Conservation (phyloP, 2,797 vertebrate genomes). For the Sarcophilus harrisii region DNA sequence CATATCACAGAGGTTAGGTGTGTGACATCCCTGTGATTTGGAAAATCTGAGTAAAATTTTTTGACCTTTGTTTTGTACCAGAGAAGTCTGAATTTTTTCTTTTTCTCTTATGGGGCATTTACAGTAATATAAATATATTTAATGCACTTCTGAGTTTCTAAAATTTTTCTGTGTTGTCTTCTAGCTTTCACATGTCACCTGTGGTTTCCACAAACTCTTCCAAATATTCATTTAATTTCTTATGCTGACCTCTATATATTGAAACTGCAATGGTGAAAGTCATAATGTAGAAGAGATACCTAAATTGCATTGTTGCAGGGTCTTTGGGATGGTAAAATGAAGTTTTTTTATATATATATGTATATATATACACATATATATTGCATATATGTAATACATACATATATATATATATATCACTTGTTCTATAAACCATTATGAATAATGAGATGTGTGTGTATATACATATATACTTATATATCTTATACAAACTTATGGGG, state of each 20-base stretch:
- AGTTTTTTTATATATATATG: neutral
- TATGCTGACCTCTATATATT: neutral
- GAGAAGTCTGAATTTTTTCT: neutral
- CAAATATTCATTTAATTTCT: neutral
- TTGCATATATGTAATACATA: neutral
- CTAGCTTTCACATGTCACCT: neutral
- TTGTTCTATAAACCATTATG: neutral
- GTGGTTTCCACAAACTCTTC: neutral
- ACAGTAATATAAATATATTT: neutral
- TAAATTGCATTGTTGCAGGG: neutral
- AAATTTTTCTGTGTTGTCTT: neutral
- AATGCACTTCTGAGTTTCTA: neutral
- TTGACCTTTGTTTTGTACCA: neutral
- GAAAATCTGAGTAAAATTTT: neutral
- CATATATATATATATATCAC: neutral
- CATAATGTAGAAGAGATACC: neutral
- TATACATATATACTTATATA: no score
- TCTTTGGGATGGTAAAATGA: neutral
- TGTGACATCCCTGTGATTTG: neutral
- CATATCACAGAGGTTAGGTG: neutral
- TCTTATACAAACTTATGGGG: neutral
- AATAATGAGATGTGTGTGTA: neutral
- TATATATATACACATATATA: neutral
- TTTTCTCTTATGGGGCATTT: neutral
- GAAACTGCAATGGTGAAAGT: neutral